Conservation (phyloP, 1,140 invertebrate species). For the Anoplolepis gracilipes region DNA sequence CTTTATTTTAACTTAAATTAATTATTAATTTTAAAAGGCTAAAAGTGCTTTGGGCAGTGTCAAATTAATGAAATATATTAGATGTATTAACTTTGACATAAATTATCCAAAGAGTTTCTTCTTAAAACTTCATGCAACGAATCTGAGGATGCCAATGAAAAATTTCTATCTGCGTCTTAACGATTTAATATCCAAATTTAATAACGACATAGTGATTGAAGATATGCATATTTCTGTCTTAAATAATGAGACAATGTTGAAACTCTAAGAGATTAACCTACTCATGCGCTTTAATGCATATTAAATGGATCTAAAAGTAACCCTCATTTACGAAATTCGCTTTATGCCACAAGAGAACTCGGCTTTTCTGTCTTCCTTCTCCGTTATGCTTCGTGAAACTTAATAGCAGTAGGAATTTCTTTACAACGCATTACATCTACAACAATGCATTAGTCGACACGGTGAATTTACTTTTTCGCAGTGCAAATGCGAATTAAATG, state of each 20-base stretch:
- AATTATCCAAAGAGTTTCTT: too few species aligned
- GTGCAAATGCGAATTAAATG: conserved; percentile 25
- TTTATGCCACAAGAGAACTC: conserved; percentile 19
- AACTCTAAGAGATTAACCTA: conserved; percentile 67
- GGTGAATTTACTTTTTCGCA: neutral
- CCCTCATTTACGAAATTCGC: conserved; percentile 69
- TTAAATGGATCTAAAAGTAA: conserved; percentile 68
- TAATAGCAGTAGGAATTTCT: conserved; percentile 52
- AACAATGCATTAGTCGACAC: conserved; percentile 35
- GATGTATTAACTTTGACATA: too few species aligned
- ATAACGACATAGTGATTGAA: conserved; percentile 57
- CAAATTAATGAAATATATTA: too few species aligned
- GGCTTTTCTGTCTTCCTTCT: neutral
- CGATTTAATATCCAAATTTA: conserved; percentile 67
- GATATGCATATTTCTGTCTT: conserved; percentile 45
- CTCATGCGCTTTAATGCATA: conserved; percentile 69
- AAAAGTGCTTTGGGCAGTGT: too few species aligned
- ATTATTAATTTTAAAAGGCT: too few species aligned
- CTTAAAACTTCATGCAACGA: neutral
- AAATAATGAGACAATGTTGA: conserved; percentile 66
- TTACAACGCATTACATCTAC: conserved; percentile 48
- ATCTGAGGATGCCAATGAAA: conserved; percentile 2
- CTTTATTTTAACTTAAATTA: too few species aligned
- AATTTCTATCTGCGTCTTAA: conserved; percentile 28
- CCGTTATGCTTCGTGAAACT: conserved; percentile 52